These are phyloP conservation scores for Dryobates pubescens DNA, from an alignment of 2,797 vertebrate species.

Conservation along the genomic window DNA sequence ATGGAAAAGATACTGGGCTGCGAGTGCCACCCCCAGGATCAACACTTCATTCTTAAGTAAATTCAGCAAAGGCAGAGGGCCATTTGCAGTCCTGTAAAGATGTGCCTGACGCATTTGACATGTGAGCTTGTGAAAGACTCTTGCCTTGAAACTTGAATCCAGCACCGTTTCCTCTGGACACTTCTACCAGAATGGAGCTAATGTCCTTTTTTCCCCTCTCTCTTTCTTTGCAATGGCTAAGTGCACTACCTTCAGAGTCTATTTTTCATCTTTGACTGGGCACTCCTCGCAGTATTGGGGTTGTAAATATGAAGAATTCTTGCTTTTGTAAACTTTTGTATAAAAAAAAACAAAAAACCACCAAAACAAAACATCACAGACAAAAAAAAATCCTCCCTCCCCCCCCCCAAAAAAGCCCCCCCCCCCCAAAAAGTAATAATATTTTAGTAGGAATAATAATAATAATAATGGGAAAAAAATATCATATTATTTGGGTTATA, in stretches of 20 bases:
- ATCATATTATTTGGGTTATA: constrained; percentile 87
- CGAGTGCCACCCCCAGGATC: not conserved
- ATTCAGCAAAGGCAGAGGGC: constrained; percentile 1
- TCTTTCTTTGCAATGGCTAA: constrained; percentile 48
- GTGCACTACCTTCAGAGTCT: constrained; percentile 69
- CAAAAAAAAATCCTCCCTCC: no score
- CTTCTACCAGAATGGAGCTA: constrained; percentile 5
- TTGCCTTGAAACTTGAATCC: constrained; percentile 57
- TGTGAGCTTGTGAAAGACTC: constrained; percentile 37
- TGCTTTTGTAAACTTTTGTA: constrained; percentile 88
- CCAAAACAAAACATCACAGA: not conserved
- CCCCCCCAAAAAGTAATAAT: constrained; percentile 73
- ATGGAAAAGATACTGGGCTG: not conserved
- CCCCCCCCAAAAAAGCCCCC: no score
- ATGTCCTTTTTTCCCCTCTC: not conserved
- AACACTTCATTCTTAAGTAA: not conserved
- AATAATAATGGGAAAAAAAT: constrained; percentile 7
- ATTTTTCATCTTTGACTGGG: constrained; percentile 69
- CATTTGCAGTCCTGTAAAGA: constrained; percentile 22
- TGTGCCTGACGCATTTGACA: constrained; percentile 31
- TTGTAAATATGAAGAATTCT: constrained; percentile 82
- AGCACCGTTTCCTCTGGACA: constrained; percentile 45
- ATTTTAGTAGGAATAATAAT: constrained; percentile 85
- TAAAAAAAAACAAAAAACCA: constrained; percentile 55
- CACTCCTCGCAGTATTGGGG: constrained; percentile 73